Conservation (phyloP, 2,888 invertebrate genomes). For the Brenthis ino region DNA sequence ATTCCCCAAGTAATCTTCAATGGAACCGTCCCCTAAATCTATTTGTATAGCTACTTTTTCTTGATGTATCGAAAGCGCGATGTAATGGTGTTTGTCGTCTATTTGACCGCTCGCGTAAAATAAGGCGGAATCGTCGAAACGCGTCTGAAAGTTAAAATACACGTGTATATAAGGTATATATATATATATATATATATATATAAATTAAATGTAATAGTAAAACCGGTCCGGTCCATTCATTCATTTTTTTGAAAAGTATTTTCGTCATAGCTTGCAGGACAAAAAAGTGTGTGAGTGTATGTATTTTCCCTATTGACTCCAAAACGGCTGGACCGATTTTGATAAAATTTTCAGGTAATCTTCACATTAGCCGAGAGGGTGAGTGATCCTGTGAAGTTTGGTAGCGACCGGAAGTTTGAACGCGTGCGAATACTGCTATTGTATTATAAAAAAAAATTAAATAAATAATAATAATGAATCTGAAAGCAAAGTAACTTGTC, state of each 20-base stretch:
- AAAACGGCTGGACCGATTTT: not conserved
- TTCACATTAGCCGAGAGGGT: no score
- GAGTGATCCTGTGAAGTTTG: no score
- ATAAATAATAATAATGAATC: not conserved
- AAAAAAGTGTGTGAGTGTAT: no score
- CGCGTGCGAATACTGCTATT: not conserved
- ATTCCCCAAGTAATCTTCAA: conserved; percentile 85
- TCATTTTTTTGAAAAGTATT: no score
- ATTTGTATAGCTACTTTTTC: conserved; percentile 92
- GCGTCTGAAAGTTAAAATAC: conserved; percentile 84
- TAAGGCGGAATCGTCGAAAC: conserved; percentile 94
- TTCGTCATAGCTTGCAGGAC: no score
- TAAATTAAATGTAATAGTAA: no score
- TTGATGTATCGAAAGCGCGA: conserved; percentile 92
- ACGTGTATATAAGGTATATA: not conserved
- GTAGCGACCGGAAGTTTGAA: no score
- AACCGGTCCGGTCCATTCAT: no score
- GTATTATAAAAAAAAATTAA: not conserved
- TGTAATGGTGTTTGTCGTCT: conserved; percentile 93
- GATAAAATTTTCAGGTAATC: not conserved
- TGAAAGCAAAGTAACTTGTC: not conserved
- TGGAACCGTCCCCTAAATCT: conserved; percentile 91
- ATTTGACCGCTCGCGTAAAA: conserved; percentile 97
- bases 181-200: no score
- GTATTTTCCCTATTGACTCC: no score